These are phyloP conservation scores for Podarcis siculus DNA, from an alignment of 2,797 vertebrate genomes.

Conservation along the genomic window DNA sequence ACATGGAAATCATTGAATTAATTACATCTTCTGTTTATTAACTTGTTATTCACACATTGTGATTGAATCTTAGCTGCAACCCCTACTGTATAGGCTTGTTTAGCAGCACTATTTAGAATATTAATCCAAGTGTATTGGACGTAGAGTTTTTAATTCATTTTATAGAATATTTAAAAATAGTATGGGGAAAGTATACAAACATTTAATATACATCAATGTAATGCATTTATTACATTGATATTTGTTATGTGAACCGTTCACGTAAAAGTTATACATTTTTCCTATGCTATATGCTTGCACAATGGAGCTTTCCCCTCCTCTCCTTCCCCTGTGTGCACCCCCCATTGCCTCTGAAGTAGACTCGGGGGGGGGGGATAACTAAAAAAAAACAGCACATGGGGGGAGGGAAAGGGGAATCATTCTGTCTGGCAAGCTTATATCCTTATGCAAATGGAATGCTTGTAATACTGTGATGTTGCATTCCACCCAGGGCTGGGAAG, in stretches of 20 bases:
- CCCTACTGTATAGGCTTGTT: not conserved
- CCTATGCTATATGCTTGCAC: not conserved
- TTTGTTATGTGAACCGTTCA: not conserved
- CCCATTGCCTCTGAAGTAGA: too few species aligned
- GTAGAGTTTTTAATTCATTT: not conserved
- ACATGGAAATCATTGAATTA: not conserved
- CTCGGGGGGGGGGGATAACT: too few species aligned
- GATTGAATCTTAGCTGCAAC: not conserved
- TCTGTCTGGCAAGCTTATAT: too few species aligned
- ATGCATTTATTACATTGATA: not conserved
- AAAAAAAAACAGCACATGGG: too few species aligned
- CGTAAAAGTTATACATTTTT: not conserved
- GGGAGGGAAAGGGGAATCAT: too few species aligned
- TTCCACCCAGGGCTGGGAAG: not conserved
- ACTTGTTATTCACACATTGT: not conserved
- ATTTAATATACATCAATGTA: not conserved
- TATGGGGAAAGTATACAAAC: constrained; percentile 1
- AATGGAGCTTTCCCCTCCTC: not conserved
- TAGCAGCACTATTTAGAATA: not conserved
- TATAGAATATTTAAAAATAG: not conserved
- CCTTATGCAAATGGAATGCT: too few species aligned
- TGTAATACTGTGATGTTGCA: too few species aligned
- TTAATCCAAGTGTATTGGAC: not conserved
- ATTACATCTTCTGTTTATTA: not conserved
- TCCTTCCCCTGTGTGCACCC: too few species aligned